These are phyloP conservation scores for Lasioglossum leucozonium DNA, from an alignment of 2,888 invertebrate species.

Conservation along the genomic window DNA sequence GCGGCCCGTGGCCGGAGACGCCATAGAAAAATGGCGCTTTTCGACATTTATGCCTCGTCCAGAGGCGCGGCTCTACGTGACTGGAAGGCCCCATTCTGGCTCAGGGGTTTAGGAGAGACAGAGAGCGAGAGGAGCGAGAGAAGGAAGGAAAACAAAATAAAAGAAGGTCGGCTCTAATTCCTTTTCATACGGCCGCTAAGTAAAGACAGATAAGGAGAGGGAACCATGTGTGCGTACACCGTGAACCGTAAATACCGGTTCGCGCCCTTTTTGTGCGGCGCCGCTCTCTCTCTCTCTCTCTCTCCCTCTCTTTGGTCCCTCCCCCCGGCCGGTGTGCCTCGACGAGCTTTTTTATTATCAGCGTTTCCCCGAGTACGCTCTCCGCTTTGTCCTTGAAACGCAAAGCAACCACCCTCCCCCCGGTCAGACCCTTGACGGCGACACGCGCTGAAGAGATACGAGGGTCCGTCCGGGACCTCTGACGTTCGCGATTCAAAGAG, in stretches of 20 bases:
- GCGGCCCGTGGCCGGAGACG: neutral
- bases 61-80: slow-evolving; percentile 35
- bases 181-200: slow-evolving; percentile 43
- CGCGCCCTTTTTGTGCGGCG: too few species aligned
- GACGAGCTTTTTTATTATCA: slow-evolving; percentile 28
- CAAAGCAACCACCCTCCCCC: slow-evolving; percentile 15
- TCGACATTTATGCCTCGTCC: slow-evolving; percentile 16
- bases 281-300: too few species aligned
- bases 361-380: slow-evolving; percentile 13
- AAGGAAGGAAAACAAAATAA: too few species aligned
- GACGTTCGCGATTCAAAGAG: slow-evolving; percentile 55
- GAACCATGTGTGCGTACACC: slow-evolving; percentile 22
- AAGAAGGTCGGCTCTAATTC: slow-evolving; percentile 48
- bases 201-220: slow-evolving; percentile 52
- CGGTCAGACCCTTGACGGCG: slow-evolving; percentile 21
- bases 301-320: too few species aligned
- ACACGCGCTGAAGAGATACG: slow-evolving; percentile 27
- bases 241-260: slow-evolving; percentile 49
- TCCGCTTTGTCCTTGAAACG: slow-evolving; percentile 35
- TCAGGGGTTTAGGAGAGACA: slow-evolving; percentile 35
- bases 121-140: too few species aligned
- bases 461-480: slow-evolving; percentile 17
- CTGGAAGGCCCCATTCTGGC: slow-evolving; percentile 30
- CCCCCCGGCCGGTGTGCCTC: too few species aligned
- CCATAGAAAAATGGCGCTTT: slow-evolving; percentile 32